Base-by-base conservation (phyloP, 2,113 vertebrate genomes). In the Gnathonemus longibarbis region DNA sequence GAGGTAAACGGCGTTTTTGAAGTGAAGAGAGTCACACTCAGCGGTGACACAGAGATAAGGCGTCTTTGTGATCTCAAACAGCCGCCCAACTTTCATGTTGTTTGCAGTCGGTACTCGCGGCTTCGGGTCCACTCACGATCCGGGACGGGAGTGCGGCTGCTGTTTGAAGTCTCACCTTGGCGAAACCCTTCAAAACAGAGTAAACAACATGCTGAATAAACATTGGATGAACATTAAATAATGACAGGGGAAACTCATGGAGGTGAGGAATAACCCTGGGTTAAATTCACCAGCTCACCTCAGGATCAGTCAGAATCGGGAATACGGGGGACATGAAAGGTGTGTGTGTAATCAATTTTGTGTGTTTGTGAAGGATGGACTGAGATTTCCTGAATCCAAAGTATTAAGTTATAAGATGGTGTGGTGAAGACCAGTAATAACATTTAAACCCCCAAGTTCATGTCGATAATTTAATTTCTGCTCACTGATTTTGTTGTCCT, bases 161-260 rank as follows among this genome's bases (percentile, higher is more conserved):
- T 58, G 90, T 90, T 92, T 92, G 91, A 93, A 92, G 92, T 90
- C 88, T 62, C 56, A 92, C 91, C 91, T 90, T 92, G 92, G 92
- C 91, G 92, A 92, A 90, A 91, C 91, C 88, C 89, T 92, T 92
- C 87, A 90, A 89, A 92, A 91, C 89, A 84, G 91, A 91, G 90
- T 91, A 70, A 93, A 93, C 91, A 92, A 50, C 15, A 5, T 90
- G 48, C 84, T 91, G 92, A 91, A 90, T 91, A 90, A 91, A 90
- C 45, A 70, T 9, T 62, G 53, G 10, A 15, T 6, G 50, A 62
- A 88, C 35, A 42, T 58, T 35, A 88, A 66, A 66, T 62, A 62
- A 58, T 19, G 50, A 56, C 27, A 17, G 27, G 17, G 31, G 35
- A 74, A 66, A 39, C 45, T 50, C 42, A 31, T 13, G 62, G 19